These are phyloP conservation scores for Scolanthus callimorphus DNA, from an alignment of 92 coral and sea anemone genomes.

Conservation along the genomic window DNA sequence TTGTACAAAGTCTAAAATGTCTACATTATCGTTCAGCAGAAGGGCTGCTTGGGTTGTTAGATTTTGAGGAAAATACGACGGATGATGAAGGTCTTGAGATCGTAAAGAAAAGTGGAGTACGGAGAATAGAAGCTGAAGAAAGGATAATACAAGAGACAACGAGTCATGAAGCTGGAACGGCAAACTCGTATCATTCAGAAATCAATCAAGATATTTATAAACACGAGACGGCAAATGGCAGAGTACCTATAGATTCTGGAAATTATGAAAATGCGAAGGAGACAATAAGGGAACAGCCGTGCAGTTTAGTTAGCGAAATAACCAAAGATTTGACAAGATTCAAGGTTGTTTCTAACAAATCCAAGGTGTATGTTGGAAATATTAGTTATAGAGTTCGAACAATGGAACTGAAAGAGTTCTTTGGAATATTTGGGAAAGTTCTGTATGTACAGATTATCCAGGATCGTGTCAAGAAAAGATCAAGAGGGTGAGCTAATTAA, in stretches of 20 bases:
- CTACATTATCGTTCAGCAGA: not conserved
- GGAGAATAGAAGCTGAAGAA: too few species aligned
- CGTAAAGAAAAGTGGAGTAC: too few species aligned
- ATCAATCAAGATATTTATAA: too few species aligned
- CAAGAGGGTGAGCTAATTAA: conserved; percentile 91
- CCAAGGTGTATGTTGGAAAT: conserved; percentile 95
- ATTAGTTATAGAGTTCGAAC: conserved; percentile 73
- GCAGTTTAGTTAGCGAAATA: conserved; percentile 36
- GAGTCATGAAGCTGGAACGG: not conserved
- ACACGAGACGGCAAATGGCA: too few species aligned
- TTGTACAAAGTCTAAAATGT: not conserved
- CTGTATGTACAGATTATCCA: conserved; percentile 73
- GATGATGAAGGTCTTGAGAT: too few species aligned
- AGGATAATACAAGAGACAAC: too few species aligned
- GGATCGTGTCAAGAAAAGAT: conserved; percentile 73
- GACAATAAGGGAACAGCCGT: too few species aligned
- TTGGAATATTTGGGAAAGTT: conserved; percentile 77
- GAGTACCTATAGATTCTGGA: too few species aligned
- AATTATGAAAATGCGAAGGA: too few species aligned
- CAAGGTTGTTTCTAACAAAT: conserved; percentile 50
- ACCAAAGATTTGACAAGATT: conserved; percentile 40
- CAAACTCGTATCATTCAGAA: too few species aligned
- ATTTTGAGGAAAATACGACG: too few species aligned
- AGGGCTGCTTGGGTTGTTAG: conserved; percentile 7
- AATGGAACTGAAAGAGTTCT: conserved; percentile 66